Conservation (phyloP, 2,888 invertebrate species). For the Cephus nigrinus region DNA sequence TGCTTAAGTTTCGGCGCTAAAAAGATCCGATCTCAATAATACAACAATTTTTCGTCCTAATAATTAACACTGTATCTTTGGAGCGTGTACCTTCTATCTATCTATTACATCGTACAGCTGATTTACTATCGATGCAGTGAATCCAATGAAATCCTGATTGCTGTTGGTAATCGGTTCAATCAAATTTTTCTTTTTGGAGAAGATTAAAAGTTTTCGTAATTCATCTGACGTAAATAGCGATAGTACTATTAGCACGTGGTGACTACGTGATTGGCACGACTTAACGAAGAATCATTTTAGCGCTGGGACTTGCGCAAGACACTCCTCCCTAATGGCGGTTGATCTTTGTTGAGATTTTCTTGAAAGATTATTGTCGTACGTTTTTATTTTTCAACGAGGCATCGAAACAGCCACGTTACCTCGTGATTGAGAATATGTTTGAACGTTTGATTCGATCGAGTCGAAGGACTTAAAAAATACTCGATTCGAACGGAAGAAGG, state of each 20-base stretch:
- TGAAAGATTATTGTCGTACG: background rate
- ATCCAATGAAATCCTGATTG: background rate
- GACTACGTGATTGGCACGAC: background rate
- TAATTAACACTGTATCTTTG: background rate
- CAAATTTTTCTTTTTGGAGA: background rate
- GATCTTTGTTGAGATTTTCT: background rate
- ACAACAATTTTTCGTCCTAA: background rate
- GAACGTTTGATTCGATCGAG: background rate
- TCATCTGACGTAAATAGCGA: background rate
- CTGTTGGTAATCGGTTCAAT: background rate
- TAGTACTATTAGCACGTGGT: background rate
- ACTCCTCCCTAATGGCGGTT: background rate
- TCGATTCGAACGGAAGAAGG: background rate
- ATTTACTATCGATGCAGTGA: background rate
- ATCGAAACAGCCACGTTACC: background rate
- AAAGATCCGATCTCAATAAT: background rate
- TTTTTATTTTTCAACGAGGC: background rate
- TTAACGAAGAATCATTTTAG: background rate
- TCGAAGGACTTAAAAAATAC: background rate
- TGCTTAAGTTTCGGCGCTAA: background rate
- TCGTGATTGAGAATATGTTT: background rate
- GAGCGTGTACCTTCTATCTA: background rate
- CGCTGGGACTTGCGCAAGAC: background rate
- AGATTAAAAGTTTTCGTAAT: background rate
- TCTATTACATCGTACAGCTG: background rate